Evolutionary conservation across 92 coral and sea anemone genomes (phyloP), one percentile per base, ranked within the genome.

Genomic region (Chrysogorgia sp.): DNA sequence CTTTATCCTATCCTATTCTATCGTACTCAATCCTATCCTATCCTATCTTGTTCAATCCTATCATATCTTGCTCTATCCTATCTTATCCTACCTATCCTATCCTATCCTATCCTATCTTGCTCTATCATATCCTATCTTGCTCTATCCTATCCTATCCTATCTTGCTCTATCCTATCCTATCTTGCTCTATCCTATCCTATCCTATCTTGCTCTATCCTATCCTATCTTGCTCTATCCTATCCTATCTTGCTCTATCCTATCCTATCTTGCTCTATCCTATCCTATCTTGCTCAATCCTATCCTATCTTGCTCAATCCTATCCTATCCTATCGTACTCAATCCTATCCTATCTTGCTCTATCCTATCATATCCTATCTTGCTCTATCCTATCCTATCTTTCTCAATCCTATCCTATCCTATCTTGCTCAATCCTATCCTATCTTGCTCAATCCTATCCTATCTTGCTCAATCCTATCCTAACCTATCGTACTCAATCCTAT

Each of bases 281-380:
- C 63, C 32, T 37, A 20, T n/a, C 85, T 88, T 82, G 91, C 97
- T 86, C 53, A 15, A 47, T 47, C 2, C 53, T 47, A 47, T 15
- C 10, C 53, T 47, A 47, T 47, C 43, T 37, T 37, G 43, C 6
- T n/a, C n/a, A n/a, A n/a, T 37, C 43, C 12, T 37, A 12, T 37
- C 43, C 12, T 52, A 52, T 52, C n/a, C 47, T 26, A 20, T n/a
- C 85, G 86, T 82, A 93, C 97, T 86, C 53, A 15, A 47, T 47
- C 2, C 53, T 47, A 47, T 15, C 10, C 53, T 47, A 47, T 47
- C 43, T 37, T 37, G 43, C 6, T n/a, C n/a, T 6, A 8, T 43
- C 17, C 50, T 8, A 43, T 43, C 9, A n/a, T n/a, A n/a, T n/a
- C n/a, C n/a, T n/a, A n/a, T n/a, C n/a, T n/a, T n/a, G n/a, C n/a